phyloP scores from a whole-genome alignment of 2,797 vertebrate genomes.

The Scomberomorus guttatus region DNA sequence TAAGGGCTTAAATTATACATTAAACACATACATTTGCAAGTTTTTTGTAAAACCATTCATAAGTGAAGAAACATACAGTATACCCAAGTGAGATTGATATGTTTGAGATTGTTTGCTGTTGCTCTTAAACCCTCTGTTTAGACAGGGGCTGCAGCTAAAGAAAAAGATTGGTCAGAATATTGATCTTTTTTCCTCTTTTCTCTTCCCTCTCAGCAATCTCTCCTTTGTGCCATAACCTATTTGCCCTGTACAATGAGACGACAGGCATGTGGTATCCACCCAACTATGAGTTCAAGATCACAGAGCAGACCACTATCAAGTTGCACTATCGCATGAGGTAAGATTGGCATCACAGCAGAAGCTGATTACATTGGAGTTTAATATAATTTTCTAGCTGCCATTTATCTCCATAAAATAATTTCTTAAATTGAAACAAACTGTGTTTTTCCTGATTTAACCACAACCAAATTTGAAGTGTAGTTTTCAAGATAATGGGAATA shows the following conservation, averaged over 20 bases:
- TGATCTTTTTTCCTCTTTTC: not conserved
- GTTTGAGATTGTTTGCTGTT: not conserved
- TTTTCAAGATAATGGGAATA: not conserved
- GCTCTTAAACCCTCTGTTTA: slow-evolving; percentile 5
- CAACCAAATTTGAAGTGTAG: not conserved
- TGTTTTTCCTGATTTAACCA: not conserved
- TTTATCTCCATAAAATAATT: not conserved
- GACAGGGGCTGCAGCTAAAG: not conserved
- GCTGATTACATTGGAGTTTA: not conserved
- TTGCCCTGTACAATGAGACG: slow-evolving; percentile 91
- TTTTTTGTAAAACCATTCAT: not conserved
- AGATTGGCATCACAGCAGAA: slow-evolving; percentile 25
- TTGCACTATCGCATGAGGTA: slow-evolving; percentile 98
- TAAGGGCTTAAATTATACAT: not conserved
- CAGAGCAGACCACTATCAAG: slow-evolving; percentile 88
- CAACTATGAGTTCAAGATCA: slow-evolving; percentile 90
- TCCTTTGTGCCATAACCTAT: slow-evolving; percentile 97
- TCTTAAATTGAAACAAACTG: not conserved
- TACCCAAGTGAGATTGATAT: not conserved
- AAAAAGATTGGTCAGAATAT: slow-evolving; percentile 1
- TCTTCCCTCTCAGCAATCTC: slow-evolving; percentile 88
- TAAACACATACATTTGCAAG: not conserved
- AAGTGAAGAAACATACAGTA: not conserved
- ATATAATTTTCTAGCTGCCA: slow-evolving; percentile 1
- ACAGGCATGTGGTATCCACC: slow-evolving; percentile 92